Evolutionary conservation across 2,888 invertebrate genomes (phyloP).

Genomic region (Limenitis camilla): DNA sequence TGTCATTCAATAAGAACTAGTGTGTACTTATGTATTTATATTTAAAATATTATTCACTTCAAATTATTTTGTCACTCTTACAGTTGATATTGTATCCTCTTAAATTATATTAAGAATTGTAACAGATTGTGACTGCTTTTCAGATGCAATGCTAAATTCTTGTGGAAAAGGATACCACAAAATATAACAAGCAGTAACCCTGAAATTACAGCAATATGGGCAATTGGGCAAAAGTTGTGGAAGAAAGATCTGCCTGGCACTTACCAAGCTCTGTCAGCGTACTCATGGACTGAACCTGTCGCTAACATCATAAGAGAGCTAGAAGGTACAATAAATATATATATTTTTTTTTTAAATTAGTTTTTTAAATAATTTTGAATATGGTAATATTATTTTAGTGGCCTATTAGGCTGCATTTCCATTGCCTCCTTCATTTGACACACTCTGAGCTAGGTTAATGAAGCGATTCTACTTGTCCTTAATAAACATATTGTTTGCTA

Average conservation of each 20-base stretch:
- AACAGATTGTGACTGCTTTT: not conserved
- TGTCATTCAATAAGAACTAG: too few relatives aligned
- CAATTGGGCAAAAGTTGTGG: slow-evolving; percentile 89
- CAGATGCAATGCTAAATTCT: slow-evolving; percentile 91
- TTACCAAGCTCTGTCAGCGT: slow-evolving; percentile 81
- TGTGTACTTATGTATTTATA: too few relatives aligned
- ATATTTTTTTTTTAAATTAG: too few relatives aligned
- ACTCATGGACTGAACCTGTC: slow-evolving; percentile 87
- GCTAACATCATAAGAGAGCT: slow-evolving; percentile 86
- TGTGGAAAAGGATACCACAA: slow-evolving; percentile 93
- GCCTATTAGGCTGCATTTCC: too few relatives aligned
- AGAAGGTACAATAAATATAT: slow-evolving; percentile 74
- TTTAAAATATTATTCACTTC: too few relatives aligned
- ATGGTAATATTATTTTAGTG: too few relatives aligned
- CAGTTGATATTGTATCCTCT: not conserved
- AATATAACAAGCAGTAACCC: slow-evolving; percentile 80
- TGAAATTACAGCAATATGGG: slow-evolving; percentile 86
- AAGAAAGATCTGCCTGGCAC: slow-evolving; percentile 87
- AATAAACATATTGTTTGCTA: too few relatives aligned
- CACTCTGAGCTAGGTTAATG: too few relatives aligned
- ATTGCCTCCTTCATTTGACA: too few relatives aligned
- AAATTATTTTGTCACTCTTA: not conserved
- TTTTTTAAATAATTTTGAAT: too few relatives aligned
- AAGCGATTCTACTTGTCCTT: too few relatives aligned
- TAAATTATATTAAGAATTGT: not conserved